Base-by-base conservation (phyloP, 2,888 invertebrate species). In the Carpatolechia fugitivella region DNA sequence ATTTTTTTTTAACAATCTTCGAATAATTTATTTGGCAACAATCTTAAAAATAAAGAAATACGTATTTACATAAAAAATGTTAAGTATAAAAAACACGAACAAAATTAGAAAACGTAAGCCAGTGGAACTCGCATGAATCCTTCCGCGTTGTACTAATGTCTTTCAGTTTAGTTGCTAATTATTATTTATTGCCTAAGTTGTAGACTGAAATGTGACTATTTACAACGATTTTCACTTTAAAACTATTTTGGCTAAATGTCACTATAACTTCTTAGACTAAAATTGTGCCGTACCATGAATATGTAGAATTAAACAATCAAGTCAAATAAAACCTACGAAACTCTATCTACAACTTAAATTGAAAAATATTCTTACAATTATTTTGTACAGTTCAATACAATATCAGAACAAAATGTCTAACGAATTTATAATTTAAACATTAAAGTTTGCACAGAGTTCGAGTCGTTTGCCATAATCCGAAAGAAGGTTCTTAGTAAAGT, bases 191-290 rank as follows among this genome's bases (percentile, higher is more conserved):
- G 54, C 66, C 79, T 82, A 24, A 85, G 65, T 74, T 70, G 68
- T 76, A 69, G 69, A 72, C 81, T 72, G 79, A 84, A 87, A 77
- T 71, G 81, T 83, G 80, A 78, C 57, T 88, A 89, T 90, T 69
- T 90, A 88, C 89, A 90, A 82, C 82, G 80, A 74, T 65, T 44
- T 44, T 44, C 40, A 11, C 66, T 75, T 80, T 76, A 81, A 76
- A 66, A 73, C 86, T 89, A 89, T 86, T 90, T 90, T 90, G 89
- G 89, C 89, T 90, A 90, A 86, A 86, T 77, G 82, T 87, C 78
- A 76, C 87, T 89, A 85, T 73, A 85, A 85, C 86, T 73, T 70
- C 82, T 85, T 87, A 88, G 44, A 62, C 75, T 85, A 83, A 80
- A 71, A 79, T 88, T 87, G 89, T 90, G 89, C 88, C 86, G 72